These are phyloP conservation scores for Ictalurus furcatus DNA, from an alignment of 2,113 vertebrate species.

Conservation along the genomic window DNA sequence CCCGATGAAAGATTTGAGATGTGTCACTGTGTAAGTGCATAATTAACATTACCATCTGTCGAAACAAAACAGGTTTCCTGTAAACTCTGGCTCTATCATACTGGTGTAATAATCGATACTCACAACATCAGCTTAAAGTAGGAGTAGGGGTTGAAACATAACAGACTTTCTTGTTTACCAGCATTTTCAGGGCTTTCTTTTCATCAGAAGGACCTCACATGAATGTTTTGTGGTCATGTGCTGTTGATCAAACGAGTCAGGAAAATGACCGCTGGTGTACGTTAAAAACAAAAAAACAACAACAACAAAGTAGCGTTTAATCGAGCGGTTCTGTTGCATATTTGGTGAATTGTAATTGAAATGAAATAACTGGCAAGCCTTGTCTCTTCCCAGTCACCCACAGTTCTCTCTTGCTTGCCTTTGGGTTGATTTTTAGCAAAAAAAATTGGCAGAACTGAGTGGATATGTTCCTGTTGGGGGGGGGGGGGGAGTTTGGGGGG, in stretches of 20 bases:
- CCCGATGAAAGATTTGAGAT: not conserved
- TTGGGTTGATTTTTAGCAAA: not conserved
- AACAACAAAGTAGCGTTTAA: too few relatives aligned
- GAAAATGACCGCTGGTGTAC: not conserved
- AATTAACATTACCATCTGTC: constrained; percentile 19
- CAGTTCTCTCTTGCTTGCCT: not conserved
- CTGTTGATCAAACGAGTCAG: not conserved
- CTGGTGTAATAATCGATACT: not conserved
- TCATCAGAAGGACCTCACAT: not conserved
- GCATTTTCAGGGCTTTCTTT: not conserved
- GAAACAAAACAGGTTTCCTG: not conserved
- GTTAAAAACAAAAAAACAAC: too few relatives aligned
- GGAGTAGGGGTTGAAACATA: not conserved
- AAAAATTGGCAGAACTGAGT: not conserved
- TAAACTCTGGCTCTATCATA: not conserved
- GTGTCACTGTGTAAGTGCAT: not conserved
- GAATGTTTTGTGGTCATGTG: not conserved
- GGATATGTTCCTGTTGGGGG: not conserved
- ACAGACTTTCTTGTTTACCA: not conserved
- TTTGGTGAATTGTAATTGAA: not conserved
- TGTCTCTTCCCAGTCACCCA: not conserved
- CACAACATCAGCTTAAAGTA: not conserved
- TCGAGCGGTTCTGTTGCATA: too few relatives aligned
- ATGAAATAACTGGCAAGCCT: not conserved
- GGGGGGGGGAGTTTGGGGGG: too few relatives aligned